Evolutionary conservation across 2,888 invertebrate genomes (phyloP).

Genomic region (Sabatieria punctata): DNA sequence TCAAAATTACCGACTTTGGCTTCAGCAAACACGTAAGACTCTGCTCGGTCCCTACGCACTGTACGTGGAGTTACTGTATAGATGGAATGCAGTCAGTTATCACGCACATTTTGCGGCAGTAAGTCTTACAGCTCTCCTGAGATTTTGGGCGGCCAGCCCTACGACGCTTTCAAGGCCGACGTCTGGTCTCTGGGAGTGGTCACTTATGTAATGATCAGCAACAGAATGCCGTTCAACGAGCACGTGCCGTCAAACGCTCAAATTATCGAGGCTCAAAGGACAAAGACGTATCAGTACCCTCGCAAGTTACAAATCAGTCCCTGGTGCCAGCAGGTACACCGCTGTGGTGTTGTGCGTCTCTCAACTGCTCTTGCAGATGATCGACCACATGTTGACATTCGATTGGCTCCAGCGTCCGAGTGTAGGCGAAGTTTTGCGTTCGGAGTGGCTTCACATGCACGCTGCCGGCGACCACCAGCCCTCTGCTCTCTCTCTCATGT

Average conservation of each 20-base stretch:
- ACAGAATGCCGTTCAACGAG: constrained; percentile 39
- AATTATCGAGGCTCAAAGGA: constrained; percentile 5
- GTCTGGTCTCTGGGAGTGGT: constrained; percentile 36
- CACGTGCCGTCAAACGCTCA: constrained; percentile 29
- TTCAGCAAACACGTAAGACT: constrained; percentile 29
- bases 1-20: constrained; percentile 37
- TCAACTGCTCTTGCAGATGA: too few relatives aligned
- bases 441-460: too few relatives aligned
- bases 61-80: too few relatives aligned
- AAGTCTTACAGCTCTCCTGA: constrained; percentile 35
- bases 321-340: too few relatives aligned
- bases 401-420: neutral
- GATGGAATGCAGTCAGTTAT: constrained; percentile 20
- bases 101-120: constrained; percentile 38
- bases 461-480: too few relatives aligned
- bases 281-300: neutral
- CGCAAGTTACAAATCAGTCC: too few relatives aligned
- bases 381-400: constrained; percentile 3
- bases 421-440: neutral
- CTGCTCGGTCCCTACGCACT: too few relatives aligned
- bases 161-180: neutral
- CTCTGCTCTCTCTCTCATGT: too few relatives aligned
- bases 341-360: too few relatives aligned
- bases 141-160: constrained; percentile 31
- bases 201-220: constrained; percentile 35